These are phyloP conservation scores for Drosophila guanche DNA, from an alignment of 1,140 invertebrate species.

Conservation along the genomic window DNA sequence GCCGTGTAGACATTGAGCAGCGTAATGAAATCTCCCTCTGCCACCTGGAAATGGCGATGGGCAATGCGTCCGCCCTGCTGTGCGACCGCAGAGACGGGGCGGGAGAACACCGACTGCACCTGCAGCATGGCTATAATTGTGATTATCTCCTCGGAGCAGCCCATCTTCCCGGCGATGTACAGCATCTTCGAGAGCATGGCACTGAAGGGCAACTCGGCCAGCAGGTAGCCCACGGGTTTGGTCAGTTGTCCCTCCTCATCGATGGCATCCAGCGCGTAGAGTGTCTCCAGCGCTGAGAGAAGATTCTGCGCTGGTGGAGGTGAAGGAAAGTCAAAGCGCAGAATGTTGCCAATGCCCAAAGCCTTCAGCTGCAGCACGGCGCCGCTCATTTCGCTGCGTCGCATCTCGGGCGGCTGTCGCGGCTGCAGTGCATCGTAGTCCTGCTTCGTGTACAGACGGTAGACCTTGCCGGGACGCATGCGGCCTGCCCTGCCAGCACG, in stretches of 20 bases:
- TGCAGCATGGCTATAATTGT: slow-evolving; percentile 96
- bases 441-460: slow-evolving; percentile 91
- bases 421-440: slow-evolving; percentile 89
- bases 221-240: slow-evolving; percentile 90
- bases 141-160: slow-evolving; percentile 94
- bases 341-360: slow-evolving; percentile 95
- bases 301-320: slow-evolving; percentile 95
- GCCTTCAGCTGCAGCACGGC: slow-evolving; percentile 97
- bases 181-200: slow-evolving; percentile 95
- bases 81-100: slow-evolving; percentile 87
- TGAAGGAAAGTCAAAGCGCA: slow-evolving; percentile 92
- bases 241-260: slow-evolving; percentile 93
- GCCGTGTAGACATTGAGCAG: slow-evolving; percentile 95
- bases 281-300: slow-evolving; percentile 92
- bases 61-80: slow-evolving; percentile 88
- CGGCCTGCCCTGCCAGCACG: slow-evolving; percentile 96
- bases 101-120: slow-evolving; percentile 94
- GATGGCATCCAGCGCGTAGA: slow-evolving; percentile 94
- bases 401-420: slow-evolving; percentile 95
- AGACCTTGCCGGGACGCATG: slow-evolving; percentile 92
- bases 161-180: slow-evolving; percentile 89
- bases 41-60: slow-evolving; percentile 93
- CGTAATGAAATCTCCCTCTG: slow-evolving; percentile 97
- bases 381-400: slow-evolving; percentile 92
- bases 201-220: slow-evolving; percentile 96